Conservation (phyloP, 1,140 invertebrate species). For the Hycleus phaleratus region DNA sequence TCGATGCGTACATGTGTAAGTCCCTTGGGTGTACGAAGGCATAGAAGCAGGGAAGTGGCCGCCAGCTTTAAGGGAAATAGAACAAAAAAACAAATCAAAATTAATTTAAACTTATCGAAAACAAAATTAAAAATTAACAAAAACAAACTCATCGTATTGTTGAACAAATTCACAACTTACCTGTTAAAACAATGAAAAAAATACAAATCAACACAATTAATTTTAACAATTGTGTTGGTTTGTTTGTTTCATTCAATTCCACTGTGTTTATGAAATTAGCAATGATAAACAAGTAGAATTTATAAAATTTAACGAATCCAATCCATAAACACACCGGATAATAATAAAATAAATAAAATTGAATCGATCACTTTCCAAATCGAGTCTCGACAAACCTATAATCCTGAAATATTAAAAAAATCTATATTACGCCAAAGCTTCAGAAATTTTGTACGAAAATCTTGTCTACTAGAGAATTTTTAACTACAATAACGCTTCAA, state of each 20-base stretch:
- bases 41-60: conserved; percentile 77
- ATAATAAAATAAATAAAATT: background rate
- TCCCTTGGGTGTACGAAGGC: conserved; percentile 73
- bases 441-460: background rate
- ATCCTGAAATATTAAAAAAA: background rate
- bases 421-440: background rate
- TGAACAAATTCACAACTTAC: too few relatives aligned
- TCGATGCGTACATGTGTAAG: conserved; percentile 77
- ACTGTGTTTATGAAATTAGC: too few relatives aligned
- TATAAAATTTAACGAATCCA: too few relatives aligned
- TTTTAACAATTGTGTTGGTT: too few relatives aligned
- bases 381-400: conserved; percentile 4
- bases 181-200: too few relatives aligned
- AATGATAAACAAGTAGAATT: too few relatives aligned
- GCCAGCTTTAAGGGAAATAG: conserved; percentile 57
- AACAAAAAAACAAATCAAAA: conserved; percentile 34
- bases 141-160: too few relatives aligned
- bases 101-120: background rate
- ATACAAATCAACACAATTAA: too few relatives aligned
- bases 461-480: too few relatives aligned
- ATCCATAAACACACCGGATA: too few relatives aligned
- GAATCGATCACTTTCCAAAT: conserved; percentile 9
- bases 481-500: background rate
- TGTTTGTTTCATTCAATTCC: too few relatives aligned
- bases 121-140: too few relatives aligned